Base-by-base conservation (phyloP, 2,888 invertebrate species). In the Ypsolopha sequella region DNA sequence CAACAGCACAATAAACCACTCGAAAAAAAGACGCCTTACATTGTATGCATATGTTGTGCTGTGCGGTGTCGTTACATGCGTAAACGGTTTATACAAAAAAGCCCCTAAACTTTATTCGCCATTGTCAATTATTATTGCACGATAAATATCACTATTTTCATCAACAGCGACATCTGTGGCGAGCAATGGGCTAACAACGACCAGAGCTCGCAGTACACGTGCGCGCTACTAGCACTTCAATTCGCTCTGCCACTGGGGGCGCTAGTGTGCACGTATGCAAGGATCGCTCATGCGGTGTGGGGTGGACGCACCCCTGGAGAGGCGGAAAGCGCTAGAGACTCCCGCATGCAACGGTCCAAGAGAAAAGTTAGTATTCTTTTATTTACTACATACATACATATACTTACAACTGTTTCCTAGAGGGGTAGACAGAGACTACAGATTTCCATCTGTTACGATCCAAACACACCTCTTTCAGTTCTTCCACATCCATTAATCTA, bases 211-310 rank as follows among this genome's bases (percentile, higher is more conserved):
- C 90, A 91, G 58, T 97, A 96, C 78, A 93, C 93, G 1, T 89
- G 92, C 64, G 90, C 92, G 0, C 81, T 97, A 56, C 89, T 96
- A 78, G 88, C 92, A 43, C 88, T 96, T 48, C 97, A 97, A 77
- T 97, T 96, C 73, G 89, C 94, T 55, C 86, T 96, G 56, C 97
- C 97, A 0, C 85, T 96, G 56, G 73, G 89, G 33, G 95, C 95
- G 43, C 88, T 97, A 11, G 86, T 95, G 53, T 94, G 93, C 71
- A 95, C 96, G 0, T 97, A 97, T 70, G 91, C 92, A 1, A 90
- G 94, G 59, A 97, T 97, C 55, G 96, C 93, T 0, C 88, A 93
- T 49, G 92, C 93, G 10, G 95, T 97, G 45, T 96, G 96, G 95
- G 95, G 95, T 14, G 82, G 94, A 58, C 87, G 92, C 41, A 92